Percentiles rank a stretch among this genome's conserved stretches.
These are phyloP conservation scores for Dasypus novemcinctus DNA, from an alignment of 2,113 vertebrate genomes.

Conservation along the genomic window DNA sequence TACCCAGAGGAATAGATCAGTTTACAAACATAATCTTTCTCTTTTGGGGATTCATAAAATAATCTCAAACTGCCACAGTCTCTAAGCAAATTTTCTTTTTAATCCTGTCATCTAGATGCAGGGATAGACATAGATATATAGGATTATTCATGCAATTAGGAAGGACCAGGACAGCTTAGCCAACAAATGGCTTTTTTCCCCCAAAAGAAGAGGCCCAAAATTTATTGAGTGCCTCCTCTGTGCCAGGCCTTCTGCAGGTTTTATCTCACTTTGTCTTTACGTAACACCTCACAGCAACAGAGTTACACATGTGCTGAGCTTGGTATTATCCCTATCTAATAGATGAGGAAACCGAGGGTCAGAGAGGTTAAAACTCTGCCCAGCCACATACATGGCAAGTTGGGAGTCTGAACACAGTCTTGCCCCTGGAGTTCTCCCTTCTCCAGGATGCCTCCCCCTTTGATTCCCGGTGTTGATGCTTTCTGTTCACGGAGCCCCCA, in stretches of 20 bases:
- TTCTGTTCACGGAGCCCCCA: fast-evolving
- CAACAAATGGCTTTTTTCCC: neutral
- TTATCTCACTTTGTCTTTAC: neutral
- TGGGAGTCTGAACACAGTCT: fast-evolving
- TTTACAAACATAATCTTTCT: too few species aligned
- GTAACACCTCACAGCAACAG: too few species aligned
- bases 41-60: too few species aligned
- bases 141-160: fast-evolving
- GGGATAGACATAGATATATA: fast-evolving
- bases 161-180: neutral
- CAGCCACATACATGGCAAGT: fast-evolving
- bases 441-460: neutral
- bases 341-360: neutral
- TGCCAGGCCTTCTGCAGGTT: neutral
- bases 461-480: fast-evolving
- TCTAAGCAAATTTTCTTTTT: constrained; percentile 16
- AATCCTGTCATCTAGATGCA: neutral
- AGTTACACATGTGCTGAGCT: neutral
- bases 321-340: fast-evolving
- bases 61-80: too few species aligned
- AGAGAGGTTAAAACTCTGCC: neutral
- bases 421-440: fast-evolving
- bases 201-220: neutral
- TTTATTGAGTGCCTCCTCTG: neutral
- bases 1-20: too few species aligned